Base-by-base conservation (phyloP, 2,888 invertebrate genomes). In the Leptinotarsa peninsularis region DNA sequence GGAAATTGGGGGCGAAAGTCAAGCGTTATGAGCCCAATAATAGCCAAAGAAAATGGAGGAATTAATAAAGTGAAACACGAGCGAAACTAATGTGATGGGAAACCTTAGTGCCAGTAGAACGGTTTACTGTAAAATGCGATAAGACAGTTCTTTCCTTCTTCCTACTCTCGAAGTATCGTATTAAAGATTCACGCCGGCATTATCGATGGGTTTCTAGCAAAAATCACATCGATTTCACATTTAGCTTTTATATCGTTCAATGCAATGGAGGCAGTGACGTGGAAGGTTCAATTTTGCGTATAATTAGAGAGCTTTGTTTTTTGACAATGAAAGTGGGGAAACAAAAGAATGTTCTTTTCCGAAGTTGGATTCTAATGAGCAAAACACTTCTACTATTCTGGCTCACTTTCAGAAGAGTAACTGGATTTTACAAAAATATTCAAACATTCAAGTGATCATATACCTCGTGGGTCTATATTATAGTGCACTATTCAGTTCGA, bases 11-110 rank as follows among this genome's bases (percentile, higher is more conserved):
- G 77, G 76, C 52, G 76, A 78, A 67, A 81, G 70, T 71, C 73
- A 76, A 76, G 71, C 76, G 73, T 71, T 76, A 74, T 76, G 73
- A 76, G 74, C 73, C 76, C 73, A 76, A 76, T 76, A 74, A 74
- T 73, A 71, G 73, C 69, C 60, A 76, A 81, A 76, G 81, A 79
- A 81, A 82, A 82, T 79, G 81, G 78, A 75, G 81, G 82, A 80
- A 82, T 79, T 83, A 84, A 84, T 82, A 82, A 82, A 81, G 82
- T 79, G 81, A 83, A 82, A 82, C 82, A 82, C 78, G 78, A 76
- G 79, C 66, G 76, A 82, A 79, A 80, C 78, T 81, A 81, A 81
- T 81, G 80, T 79, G 76, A 80, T 80, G 80, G 76, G 81, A 79
- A 79, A 82, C 75, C 77, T 77, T 78, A 78, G 80, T 75, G 78